A percentile compares a stretch with the other conserved stretches of the same genome.
Conservation (phyloP, 1,140 invertebrate genomes). For the Lasaia peninsularis region DNA sequence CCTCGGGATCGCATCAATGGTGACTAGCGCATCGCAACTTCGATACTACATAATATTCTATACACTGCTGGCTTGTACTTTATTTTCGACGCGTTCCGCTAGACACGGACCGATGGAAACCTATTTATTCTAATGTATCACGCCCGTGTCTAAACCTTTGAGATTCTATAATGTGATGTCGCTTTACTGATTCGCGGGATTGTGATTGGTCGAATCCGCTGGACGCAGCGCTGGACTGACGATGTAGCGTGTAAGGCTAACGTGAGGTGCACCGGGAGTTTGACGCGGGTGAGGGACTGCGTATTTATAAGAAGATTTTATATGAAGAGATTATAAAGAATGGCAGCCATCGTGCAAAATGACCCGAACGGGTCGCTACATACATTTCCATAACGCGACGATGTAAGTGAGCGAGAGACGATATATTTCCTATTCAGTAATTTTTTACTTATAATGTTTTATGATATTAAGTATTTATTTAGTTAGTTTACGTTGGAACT, state of each 20-base stretch:
- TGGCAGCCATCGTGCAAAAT: slow-evolving; percentile 31
- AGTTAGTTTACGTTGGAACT: slow-evolving; percentile 49
- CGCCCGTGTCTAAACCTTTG: slow-evolving; percentile 18
- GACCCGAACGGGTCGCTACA: slow-evolving; percentile 28
- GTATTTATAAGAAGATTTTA: not conserved
- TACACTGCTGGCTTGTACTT: slow-evolving; percentile 46
- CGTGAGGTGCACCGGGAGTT: slow-evolving; percentile 35
- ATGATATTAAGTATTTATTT: slow-evolving; percentile 75
- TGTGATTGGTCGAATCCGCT: slow-evolving; percentile 13
- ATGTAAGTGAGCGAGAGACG: slow-evolving; percentile 38
- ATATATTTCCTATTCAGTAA: slow-evolving; percentile 50
- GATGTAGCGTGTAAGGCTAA: slow-evolving; percentile 24
- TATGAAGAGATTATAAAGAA: slow-evolving; percentile 4
- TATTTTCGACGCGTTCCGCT: slow-evolving; percentile 2
- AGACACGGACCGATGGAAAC: not conserved
- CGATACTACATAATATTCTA: not conserved
- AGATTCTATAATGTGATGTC: slow-evolving; percentile 20
- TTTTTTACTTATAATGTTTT: slow-evolving; percentile 63
- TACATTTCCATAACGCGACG: slow-evolving; percentile 47
- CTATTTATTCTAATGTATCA: slow-evolving; percentile 27
- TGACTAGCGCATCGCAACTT: slow-evolving; percentile 6
- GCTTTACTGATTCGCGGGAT: slow-evolving; percentile 12
- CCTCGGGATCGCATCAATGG: not conserved
- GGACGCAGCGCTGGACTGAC: not conserved
- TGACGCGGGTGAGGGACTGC: slow-evolving; percentile 11